Percentiles rank a stretch among this genome's conserved stretches.
Evolutionary conservation across 1,140 invertebrate genomes (phyloP).

Genomic region (Chrysomallon squamiferum): DNA sequence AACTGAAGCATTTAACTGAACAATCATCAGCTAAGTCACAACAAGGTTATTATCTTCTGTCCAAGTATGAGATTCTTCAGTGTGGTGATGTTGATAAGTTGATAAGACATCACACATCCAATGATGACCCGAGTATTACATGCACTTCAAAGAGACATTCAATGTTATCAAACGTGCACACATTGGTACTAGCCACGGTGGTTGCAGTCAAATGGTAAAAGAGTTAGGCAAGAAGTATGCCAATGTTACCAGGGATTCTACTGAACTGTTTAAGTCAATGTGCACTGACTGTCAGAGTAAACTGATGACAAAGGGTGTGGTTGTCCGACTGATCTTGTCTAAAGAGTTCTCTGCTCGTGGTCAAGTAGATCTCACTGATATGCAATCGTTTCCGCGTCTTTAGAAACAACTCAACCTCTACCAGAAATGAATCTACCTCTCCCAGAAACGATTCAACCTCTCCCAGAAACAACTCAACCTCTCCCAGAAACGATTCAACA

Average conservation of each 20-base stretch:
- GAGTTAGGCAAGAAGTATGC: constrained; percentile 14
- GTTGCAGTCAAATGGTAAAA: neutral
- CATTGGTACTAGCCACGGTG: neutral
- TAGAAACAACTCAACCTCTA: too few species aligned
- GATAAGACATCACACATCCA: too few species aligned
- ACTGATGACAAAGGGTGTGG: constrained; percentile 14
- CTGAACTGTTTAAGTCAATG: constrained; percentile 24
- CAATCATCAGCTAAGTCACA: too few species aligned
- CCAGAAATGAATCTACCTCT: too few species aligned
- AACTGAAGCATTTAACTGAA: too few species aligned
- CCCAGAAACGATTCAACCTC: too few species aligned
- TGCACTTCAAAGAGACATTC: neutral
- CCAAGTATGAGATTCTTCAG: too few species aligned
- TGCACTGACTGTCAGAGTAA: constrained; percentile 1
- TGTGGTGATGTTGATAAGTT: too few species aligned
- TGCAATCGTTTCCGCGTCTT: constrained; percentile 9
- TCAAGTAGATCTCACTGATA: constrained; percentile 13
- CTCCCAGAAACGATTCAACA: too few species aligned
- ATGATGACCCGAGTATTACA: neutral
- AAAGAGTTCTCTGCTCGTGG: constrained; percentile 12
- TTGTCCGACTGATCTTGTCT: constrained; percentile 4
- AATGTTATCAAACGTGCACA: neutral
- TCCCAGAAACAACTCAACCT: too few species aligned
- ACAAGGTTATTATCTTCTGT: too few species aligned
- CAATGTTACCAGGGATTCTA: constrained; percentile 19